Conservation (phyloP, 2,888 invertebrate species). For the Scaptomyza cyrtandrae region DNA sequence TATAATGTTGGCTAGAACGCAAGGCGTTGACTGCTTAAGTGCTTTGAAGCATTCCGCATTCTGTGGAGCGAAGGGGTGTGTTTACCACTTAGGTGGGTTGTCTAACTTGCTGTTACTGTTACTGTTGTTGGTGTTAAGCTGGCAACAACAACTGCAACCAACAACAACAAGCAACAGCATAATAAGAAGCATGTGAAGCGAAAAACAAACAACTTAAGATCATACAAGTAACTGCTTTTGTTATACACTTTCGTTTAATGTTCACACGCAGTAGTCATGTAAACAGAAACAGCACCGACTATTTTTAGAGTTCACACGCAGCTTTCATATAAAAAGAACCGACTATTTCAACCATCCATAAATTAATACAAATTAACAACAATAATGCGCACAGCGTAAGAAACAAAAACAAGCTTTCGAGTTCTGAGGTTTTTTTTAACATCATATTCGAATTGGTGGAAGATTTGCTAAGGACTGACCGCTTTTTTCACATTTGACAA, state of each 20-base stretch:
- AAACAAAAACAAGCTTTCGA: no score
- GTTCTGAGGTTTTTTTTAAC: no score
- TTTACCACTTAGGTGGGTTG: conserved; percentile 47
- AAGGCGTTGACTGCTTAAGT: conserved; percentile 70
- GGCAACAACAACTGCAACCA: conserved; percentile 40
- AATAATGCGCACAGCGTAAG: no score
- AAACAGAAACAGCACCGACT: background rate
- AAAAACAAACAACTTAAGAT: conserved; percentile 63
- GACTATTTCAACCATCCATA: no score
- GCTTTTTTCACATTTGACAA: no score
- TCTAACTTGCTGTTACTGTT: conserved; percentile 32
- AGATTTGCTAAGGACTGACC: no score
- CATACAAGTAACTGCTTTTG: conserved; percentile 36
- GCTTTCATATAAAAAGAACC: no score
- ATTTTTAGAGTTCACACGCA: no score
- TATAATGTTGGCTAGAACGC: conserved; percentile 44
- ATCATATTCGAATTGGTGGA: no score
- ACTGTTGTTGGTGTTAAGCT: conserved; percentile 30
- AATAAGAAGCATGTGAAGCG: conserved; percentile 65
- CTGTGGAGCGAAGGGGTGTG: conserved; percentile 25
- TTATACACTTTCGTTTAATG: conserved; percentile 33
- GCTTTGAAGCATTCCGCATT: conserved; percentile 49
- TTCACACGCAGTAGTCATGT: background rate
- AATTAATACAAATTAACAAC: no score
- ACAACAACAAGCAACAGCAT: conserved; percentile 38